phyloP scores from a whole-genome alignment of 2,888 invertebrate genomes.

The Dicroscelio sp. region DNA sequence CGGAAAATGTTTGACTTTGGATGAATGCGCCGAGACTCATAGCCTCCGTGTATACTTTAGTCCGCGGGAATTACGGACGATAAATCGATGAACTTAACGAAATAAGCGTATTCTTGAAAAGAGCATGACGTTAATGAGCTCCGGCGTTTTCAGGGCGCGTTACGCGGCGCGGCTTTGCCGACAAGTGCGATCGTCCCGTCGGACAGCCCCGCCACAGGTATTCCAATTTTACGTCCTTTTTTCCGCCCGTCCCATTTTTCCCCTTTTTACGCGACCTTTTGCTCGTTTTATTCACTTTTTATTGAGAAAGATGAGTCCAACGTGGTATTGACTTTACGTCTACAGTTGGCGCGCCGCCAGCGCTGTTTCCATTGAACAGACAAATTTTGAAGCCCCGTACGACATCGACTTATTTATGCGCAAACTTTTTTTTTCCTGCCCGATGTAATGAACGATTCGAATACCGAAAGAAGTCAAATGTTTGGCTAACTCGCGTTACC shows the following conservation, averaged over 20 bases:
- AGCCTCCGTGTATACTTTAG: slow-evolving; percentile 44
- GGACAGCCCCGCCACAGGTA: slow-evolving; percentile 35
- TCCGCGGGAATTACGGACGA: slow-evolving; percentile 40
- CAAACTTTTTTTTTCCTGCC: slow-evolving; percentile 36
- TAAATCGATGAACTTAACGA: slow-evolving; percentile 70
- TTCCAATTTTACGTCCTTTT: slow-evolving; percentile 19
- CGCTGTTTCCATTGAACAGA: slow-evolving; percentile 65
- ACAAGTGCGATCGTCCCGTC: no score
- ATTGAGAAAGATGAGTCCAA: slow-evolving; percentile 69
- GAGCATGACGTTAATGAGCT: slow-evolving; percentile 38
- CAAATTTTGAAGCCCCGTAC: slow-evolving; percentile 65
- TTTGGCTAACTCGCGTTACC: no score
- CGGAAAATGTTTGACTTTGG: slow-evolving; percentile 66
- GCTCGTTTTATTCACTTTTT: slow-evolving; percentile 65
- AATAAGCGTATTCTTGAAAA: slow-evolving; percentile 29
- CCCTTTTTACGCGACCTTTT: slow-evolving; percentile 25
- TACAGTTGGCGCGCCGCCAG: slow-evolving; percentile 50
- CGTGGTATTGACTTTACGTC: slow-evolving; percentile 69
- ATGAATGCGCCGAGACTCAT: slow-evolving; percentile 40
- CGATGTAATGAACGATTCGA: slow-evolving; percentile 46
- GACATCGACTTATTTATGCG: slow-evolving; percentile 71
- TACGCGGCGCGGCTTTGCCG: background rate
- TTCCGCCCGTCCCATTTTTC: background rate
- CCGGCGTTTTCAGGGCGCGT: no score
- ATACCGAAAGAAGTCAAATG: no score